These are phyloP conservation scores for Pterostichus niger DNA, from an alignment of 2,888 invertebrate genomes.

Conservation along the genomic window DNA sequence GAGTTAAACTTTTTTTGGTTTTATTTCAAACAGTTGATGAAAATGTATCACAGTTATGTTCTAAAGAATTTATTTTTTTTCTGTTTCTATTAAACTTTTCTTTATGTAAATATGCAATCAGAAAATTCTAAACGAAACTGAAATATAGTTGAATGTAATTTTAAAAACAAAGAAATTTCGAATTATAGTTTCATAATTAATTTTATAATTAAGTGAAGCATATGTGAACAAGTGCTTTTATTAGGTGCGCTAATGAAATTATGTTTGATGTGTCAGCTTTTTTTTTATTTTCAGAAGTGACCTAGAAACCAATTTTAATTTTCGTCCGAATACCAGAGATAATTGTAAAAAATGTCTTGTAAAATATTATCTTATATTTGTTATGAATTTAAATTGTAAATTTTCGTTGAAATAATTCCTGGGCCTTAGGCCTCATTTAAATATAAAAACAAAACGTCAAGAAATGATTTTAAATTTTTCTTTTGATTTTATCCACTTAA, in stretches of 20 bases:
- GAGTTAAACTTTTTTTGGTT: constrained; percentile 8
- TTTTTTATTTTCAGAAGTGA: background rate
- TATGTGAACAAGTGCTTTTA: background rate
- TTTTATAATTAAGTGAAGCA: constrained; percentile 4
- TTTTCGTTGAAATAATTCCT: background rate
- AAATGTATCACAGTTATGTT: constrained; percentile 29
- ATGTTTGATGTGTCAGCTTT: background rate
- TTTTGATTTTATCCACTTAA: constrained; percentile 40
- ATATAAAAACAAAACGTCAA: background rate
- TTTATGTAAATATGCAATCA: constrained; percentile 4
- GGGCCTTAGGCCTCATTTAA: too few species aligned
- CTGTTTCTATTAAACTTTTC: constrained; percentile 6
- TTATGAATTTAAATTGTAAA: constrained; percentile 21
- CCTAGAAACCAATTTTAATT: background rate
- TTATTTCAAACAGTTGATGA: constrained; percentile 8
- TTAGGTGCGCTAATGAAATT: background rate
- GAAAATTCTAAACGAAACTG: background rate
- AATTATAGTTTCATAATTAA: background rate
- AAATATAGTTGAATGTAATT: background rate
- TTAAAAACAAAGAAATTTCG: background rate
- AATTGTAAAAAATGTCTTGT: background rate
- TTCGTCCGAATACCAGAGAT: background rate
- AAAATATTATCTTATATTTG: background rate
- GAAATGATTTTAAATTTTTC: background rate
- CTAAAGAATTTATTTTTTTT: constrained; percentile 15